Evolutionary conservation across 2,113 vertebrate species (phyloP).

Genomic region (Noctilio leporinus): DNA sequence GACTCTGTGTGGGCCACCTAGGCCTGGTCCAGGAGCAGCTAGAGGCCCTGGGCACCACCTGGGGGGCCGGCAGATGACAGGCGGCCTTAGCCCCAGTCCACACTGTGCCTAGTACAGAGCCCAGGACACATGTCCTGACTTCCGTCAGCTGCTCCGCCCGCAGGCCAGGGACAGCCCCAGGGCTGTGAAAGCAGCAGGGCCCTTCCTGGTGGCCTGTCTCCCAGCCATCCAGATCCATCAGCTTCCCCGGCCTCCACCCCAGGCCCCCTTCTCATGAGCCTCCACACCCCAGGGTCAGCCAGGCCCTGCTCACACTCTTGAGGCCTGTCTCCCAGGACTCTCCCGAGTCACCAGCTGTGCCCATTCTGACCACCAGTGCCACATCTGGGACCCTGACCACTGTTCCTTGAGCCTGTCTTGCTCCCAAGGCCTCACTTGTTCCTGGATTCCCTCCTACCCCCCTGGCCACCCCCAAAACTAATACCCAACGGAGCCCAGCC

Average conservation of each 20-base stretch:
- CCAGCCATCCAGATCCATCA: not conserved
- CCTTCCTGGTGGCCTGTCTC: no score
- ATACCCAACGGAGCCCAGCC: not conserved
- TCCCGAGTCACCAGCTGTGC: not conserved
- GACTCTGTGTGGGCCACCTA: not conserved
- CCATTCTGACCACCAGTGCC: not conserved
- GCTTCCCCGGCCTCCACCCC: not conserved
- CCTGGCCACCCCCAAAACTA: not conserved
- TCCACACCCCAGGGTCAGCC: not conserved
- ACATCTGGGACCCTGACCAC: not conserved
- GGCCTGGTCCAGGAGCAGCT: not conserved
- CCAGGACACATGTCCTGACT: not conserved
- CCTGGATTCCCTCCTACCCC: not conserved
- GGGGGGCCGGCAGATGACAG: not conserved
- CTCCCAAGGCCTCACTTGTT: not conserved
- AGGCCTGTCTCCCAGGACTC: not conserved
- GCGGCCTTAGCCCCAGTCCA: no score
- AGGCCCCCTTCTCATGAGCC: not conserved
- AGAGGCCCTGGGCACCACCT: no score
- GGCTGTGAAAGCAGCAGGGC: not conserved
- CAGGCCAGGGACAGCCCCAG: not conserved
- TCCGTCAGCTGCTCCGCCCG: not conserved
- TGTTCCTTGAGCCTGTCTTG: not conserved
- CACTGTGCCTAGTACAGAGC: not conserved
- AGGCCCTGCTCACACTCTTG: fast-evolving